Evolutionary conservation across 1,140 invertebrate genomes (phyloP).

Genomic region (Diabrotica virgifera): DNA sequence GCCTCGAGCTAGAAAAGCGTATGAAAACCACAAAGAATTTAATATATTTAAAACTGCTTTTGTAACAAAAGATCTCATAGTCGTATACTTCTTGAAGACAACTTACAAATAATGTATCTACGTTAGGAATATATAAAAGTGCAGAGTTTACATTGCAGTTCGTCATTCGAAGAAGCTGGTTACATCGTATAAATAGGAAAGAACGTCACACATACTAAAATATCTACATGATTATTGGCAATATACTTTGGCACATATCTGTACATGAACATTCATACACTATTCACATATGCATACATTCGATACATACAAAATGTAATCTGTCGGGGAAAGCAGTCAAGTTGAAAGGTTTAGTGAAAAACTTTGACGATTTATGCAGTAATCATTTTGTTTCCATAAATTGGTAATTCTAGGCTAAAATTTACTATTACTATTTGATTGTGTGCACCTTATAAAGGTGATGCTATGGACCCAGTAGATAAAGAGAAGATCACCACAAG

Average conservation of each 20-base stretch:
- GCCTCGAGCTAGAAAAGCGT: too few species aligned
- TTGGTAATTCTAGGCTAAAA: too few species aligned
- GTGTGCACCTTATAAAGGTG: too few species aligned
- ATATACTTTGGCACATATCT: conserved; percentile 2
- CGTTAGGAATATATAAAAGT: neutral
- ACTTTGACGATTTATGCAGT: too few species aligned
- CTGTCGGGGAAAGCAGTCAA: neutral
- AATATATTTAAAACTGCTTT: too few species aligned
- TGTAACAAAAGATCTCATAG: too few species aligned
- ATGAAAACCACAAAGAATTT: too few species aligned
- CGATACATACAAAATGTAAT: neutral
- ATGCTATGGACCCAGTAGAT: too few species aligned
- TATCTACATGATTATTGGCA: neutral
- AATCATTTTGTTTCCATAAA: too few species aligned
- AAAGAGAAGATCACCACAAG: too few species aligned
- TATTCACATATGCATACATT: neutral
- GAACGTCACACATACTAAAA: neutral
- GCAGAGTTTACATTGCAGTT: neutral
- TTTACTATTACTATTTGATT: too few species aligned
- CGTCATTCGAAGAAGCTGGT: neutral
- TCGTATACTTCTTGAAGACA: too few species aligned
- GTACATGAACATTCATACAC: neutral
- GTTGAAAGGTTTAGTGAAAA: neutral
- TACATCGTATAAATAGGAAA: neutral
- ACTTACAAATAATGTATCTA: neutral